Evolutionary conservation across 2,113 vertebrate genomes (phyloP).

Genomic region (Protobothrops mucrosquamatus): DNA sequence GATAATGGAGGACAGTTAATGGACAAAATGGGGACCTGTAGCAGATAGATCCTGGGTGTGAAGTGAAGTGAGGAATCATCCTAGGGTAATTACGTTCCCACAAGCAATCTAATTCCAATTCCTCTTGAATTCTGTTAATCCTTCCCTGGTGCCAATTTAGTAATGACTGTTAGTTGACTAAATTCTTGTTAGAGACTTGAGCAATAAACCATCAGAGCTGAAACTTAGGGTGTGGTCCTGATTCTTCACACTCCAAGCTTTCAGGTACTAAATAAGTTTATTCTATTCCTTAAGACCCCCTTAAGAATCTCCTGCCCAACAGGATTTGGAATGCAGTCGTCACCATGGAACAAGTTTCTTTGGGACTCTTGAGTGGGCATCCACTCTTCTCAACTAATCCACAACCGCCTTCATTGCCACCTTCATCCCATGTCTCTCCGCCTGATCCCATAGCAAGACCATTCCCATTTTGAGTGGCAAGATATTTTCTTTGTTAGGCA

Average conservation of each 20-base stretch:
- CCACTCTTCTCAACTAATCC: not conserved
- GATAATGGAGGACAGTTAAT: not conserved
- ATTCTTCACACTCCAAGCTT: not conserved
- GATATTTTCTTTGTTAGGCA: conserved; percentile 46
- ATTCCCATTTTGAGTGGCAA: conserved; percentile 34
- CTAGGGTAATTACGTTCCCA: not conserved
- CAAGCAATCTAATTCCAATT: not conserved
- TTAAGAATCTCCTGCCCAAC: not conserved
- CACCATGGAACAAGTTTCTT: not conserved
- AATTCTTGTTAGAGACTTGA: not conserved
- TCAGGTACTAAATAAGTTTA: not conserved
- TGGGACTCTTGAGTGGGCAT: not conserved
- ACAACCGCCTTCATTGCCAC: not conserved
- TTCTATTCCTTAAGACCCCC: not conserved
- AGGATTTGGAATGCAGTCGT: not conserved
- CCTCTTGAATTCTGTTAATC: not conserved
- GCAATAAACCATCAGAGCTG: not conserved
- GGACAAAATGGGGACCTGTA: not conserved
- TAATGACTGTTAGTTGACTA: not conserved
- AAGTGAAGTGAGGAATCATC: not conserved
- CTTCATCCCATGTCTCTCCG: not conserved
- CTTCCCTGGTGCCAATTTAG: not conserved
- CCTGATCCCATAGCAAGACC: conserved; percentile 40
- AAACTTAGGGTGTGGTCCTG: not conserved
- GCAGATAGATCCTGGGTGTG: not conserved